Percentiles rank a stretch among this genome's conserved stretches.
phyloP scores from a whole-genome alignment of 2,113 vertebrate species.

The Poicephalus gulielmi region DNA sequence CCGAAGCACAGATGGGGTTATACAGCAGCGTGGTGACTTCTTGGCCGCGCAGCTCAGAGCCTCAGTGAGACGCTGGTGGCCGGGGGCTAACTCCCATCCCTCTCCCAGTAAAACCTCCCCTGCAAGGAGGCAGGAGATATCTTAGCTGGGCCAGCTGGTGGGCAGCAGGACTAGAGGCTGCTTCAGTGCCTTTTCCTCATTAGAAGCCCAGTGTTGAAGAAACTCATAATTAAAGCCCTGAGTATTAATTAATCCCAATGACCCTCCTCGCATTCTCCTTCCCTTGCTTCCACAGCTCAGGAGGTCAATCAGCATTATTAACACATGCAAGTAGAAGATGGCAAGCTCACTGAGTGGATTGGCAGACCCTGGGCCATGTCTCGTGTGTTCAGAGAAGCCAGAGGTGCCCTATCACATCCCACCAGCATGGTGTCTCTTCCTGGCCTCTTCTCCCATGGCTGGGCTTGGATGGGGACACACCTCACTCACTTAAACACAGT shows the following conservation, averaged over 20 bases:
- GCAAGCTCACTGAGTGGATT: rapidly evolving
- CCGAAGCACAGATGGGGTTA: rapidly evolving
- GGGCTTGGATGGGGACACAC: background rate
- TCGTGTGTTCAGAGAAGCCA: rapidly evolving
- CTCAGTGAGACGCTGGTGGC: background rate
- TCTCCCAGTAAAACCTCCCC: background rate
- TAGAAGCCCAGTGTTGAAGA: constrained; percentile 17
- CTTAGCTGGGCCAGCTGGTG: background rate
- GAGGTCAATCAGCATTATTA: constrained; percentile 31
- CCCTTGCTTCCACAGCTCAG: background rate
- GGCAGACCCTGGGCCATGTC: background rate
- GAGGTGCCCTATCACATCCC: background rate
- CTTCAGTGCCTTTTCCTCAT: background rate
- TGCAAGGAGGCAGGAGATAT: background rate
- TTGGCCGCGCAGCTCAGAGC: background rate
- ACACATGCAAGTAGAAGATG: background rate
- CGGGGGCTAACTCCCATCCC: background rate
- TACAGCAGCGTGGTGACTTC: background rate
- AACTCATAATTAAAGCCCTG: constrained; percentile 43
- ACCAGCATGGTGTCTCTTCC: background rate
- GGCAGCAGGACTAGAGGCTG: background rate
- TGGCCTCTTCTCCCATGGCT: background rate
- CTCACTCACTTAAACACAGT: background rate
- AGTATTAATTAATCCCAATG: constrained; percentile 60
- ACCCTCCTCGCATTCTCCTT: constrained; percentile 44